phyloP scores from a whole-genome alignment of 2,113 vertebrate species.

The Corythornis cristatus region DNA sequence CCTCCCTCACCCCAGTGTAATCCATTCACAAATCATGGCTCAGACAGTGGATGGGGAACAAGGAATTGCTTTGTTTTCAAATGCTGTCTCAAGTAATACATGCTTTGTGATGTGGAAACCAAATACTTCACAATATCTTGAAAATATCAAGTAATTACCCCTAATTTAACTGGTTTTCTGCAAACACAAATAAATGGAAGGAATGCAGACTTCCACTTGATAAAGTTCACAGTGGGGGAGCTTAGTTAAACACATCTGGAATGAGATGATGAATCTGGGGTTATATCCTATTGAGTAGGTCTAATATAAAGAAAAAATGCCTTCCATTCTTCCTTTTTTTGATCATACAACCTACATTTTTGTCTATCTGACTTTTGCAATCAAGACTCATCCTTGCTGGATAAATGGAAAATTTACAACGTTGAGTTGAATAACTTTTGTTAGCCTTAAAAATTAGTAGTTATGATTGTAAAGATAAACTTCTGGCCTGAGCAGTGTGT shows the following conservation, averaged over 20 bases:
- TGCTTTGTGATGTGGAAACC: background rate
- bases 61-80: slow-evolving; percentile 51
- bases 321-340: background rate
- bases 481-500: background rate
- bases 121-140: background rate
- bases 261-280: background rate
- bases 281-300: background rate
- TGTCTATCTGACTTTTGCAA: background rate
- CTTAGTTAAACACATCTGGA: background rate
- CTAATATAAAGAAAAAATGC: background rate
- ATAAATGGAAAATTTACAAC: background rate
- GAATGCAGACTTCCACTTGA: background rate
- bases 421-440: background rate
- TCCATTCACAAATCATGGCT: slow-evolving; percentile 43
- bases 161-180: background rate
- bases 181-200: background rate
- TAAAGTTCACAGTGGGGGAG: background rate
- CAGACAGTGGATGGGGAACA: background rate
- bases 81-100: background rate
- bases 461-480: background rate
- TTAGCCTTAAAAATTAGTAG: background rate
- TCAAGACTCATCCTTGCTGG: background rate
- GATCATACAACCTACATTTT: background rate
- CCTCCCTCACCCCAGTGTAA: background rate
- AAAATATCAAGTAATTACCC: background rate